Percentiles rank a stretch among this genome's conserved stretches.
These are phyloP conservation scores for Pyrrhia umbra DNA, from an alignment of 2,888 invertebrate species.

Conservation along the genomic window DNA sequence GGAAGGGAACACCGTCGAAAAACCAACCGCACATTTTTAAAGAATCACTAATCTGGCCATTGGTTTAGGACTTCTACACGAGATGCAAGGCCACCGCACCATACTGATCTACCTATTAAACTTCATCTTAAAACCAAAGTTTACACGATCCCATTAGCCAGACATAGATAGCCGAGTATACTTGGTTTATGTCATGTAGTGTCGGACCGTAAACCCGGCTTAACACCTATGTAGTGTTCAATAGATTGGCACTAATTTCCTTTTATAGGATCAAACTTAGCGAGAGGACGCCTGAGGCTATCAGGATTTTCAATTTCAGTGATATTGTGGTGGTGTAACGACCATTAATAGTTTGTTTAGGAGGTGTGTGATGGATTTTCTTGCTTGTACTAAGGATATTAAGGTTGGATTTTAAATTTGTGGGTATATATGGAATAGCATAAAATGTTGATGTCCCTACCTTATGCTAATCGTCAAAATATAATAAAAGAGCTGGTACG, in stretches of 20 bases:
- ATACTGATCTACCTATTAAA: not conserved
- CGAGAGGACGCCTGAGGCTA: slow-evolving; percentile 30
- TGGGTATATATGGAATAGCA: too few relatives aligned
- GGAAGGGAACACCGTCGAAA: too few relatives aligned
- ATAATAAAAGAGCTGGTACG: too few relatives aligned
- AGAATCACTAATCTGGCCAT: too few relatives aligned
- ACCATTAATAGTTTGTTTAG: slow-evolving; percentile 23
- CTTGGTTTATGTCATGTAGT: not conserved
- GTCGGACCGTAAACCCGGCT: slow-evolving; percentile 15
- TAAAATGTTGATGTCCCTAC: too few relatives aligned
- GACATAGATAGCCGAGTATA: not conserved
- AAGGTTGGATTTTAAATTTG: not conserved
- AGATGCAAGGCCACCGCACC: too few relatives aligned
- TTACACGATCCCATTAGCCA: not conserved
- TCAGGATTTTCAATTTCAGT: slow-evolving; percentile 42
- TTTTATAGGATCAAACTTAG: slow-evolving; percentile 55
- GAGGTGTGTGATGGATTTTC: not conserved
- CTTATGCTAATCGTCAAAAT: too few relatives aligned
- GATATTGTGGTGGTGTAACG: slow-evolving; percentile 21
- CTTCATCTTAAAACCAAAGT: not conserved
- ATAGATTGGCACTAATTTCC: slow-evolving; percentile 57
- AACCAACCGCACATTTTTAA: too few relatives aligned
- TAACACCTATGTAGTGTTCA: slow-evolving; percentile 46
- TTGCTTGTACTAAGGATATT: not conserved
- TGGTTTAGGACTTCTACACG: too few relatives aligned